phyloP scores from a whole-genome alignment of 2,888 invertebrate genomes.

The Morpho deidamia region DNA sequence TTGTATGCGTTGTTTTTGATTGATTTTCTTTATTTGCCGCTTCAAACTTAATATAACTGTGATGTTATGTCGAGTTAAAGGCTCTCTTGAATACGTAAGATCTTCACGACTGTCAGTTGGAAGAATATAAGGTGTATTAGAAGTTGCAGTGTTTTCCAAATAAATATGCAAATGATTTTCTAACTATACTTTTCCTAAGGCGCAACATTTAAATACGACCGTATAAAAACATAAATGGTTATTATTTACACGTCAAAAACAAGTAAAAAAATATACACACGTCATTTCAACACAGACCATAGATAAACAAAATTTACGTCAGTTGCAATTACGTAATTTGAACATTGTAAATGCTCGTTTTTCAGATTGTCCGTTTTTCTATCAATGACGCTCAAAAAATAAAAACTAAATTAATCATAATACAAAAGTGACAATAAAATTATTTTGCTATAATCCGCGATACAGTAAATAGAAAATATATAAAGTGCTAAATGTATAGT shows the following conservation, averaged over 20 bases:
- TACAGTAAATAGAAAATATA: too few species aligned
- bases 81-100: background rate
- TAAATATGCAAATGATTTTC: constrained; percentile 8
- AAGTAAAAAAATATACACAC: background rate
- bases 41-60: constrained; percentile 23
- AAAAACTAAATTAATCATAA: too few species aligned
- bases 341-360: too few species aligned
- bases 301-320: background rate
- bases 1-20: constrained; percentile 31
- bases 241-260: background rate
- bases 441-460: too few species aligned
- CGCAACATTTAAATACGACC: background rate
- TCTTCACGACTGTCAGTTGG: constrained; percentile 4
- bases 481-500: too few species aligned
- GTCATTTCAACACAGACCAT: background rate
- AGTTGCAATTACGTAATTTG: background rate
- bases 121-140: background rate
- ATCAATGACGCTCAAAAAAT: too few species aligned
- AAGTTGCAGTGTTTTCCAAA: background rate
- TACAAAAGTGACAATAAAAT: too few species aligned
- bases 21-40: constrained; percentile 28
- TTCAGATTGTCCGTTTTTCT: too few species aligned
- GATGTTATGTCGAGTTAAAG: background rate
- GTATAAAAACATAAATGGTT: background rate
- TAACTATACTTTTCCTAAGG: background rate